Evolutionary conservation across 2,888 invertebrate species (phyloP).

Genomic region (Dryadula phaetusa): DNA sequence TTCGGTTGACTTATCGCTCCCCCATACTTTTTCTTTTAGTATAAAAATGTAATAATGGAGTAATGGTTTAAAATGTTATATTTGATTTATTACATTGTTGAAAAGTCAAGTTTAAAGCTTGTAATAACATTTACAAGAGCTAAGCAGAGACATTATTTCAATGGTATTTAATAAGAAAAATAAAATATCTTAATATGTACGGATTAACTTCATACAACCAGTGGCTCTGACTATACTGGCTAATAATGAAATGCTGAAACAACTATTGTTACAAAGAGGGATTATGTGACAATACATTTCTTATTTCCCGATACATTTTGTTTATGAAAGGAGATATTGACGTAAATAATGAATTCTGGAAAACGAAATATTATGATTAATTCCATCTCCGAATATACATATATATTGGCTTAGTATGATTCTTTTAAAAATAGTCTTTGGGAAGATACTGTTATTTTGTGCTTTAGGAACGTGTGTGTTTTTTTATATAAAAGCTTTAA

Average conservation of each 20-base stretch:
- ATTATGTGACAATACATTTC: conserved; percentile 19
- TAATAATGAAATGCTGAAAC: conserved; percentile 21
- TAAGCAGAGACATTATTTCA: neutral
- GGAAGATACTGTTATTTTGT: too few species aligned
- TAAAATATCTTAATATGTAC: neutral
- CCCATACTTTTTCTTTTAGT: neutral
- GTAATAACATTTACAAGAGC: neutral
- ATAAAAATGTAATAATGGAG: neutral
- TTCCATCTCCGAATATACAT: too few species aligned
- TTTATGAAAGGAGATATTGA: neutral
- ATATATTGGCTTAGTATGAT: neutral
- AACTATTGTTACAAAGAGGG: conserved; percentile 8
- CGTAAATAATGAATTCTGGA: neutral
- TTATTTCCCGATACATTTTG: conserved; percentile 4
- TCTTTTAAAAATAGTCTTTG: neutral
- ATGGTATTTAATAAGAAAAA: neutral
- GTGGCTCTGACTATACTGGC: conserved; percentile 3
- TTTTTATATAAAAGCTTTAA: too few species aligned
- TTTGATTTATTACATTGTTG: neutral
- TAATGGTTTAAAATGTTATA: too few species aligned
- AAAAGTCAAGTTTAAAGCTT: neutral
- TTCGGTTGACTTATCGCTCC: neutral
- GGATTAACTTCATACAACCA: conserved; percentile 9
- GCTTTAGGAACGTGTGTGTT: too few species aligned
- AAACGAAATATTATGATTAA: neutral